These are phyloP conservation scores for Ennomos erosarius DNA, from an alignment of 2,888 invertebrate genomes.

Conservation along the genomic window DNA sequence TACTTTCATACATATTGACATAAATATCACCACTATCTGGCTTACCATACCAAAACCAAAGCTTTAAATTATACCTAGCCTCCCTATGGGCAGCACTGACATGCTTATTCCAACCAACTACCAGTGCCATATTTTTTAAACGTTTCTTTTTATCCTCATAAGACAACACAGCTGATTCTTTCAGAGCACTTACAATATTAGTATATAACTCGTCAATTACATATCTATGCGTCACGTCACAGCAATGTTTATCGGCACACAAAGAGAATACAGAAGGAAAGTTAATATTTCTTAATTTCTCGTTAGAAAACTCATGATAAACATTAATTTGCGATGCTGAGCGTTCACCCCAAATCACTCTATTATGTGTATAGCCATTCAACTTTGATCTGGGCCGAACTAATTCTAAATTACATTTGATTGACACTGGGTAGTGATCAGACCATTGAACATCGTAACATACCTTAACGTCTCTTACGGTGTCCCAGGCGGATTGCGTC, in stretches of 20 bases:
- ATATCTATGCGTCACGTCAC: too few relatives aligned
- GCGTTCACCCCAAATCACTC: too few relatives aligned
- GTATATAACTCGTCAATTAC: neutral
- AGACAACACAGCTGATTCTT: neutral
- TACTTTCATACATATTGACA: neutral
- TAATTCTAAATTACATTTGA: neutral
- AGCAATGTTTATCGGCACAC: slow-evolving; percentile 2
- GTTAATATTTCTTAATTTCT: neutral
- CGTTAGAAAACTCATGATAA: neutral
- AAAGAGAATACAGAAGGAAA: slow-evolving; percentile 1
- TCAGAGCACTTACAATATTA: neutral
- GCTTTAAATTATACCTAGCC: neutral
- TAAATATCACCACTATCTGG: neutral
- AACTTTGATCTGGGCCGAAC: neutral
- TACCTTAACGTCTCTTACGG: too few relatives aligned
- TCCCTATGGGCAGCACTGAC: neutral
- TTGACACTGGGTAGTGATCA: slow-evolving; percentile 1
- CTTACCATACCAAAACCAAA: neutral
- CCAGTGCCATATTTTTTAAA: too few relatives aligned
- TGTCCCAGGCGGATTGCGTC: too few relatives aligned
- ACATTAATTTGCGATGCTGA: neutral
- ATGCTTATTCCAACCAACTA: slow-evolving; percentile 11
- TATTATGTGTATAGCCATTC: neutral
- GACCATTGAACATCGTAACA: neutral
- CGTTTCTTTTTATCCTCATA: neutral